Percentiles rank a stretch among this genome's conserved stretches.
phyloP scores from a whole-genome alignment of 2,797 vertebrate genomes.

The Ispidina lecontei region DNA sequence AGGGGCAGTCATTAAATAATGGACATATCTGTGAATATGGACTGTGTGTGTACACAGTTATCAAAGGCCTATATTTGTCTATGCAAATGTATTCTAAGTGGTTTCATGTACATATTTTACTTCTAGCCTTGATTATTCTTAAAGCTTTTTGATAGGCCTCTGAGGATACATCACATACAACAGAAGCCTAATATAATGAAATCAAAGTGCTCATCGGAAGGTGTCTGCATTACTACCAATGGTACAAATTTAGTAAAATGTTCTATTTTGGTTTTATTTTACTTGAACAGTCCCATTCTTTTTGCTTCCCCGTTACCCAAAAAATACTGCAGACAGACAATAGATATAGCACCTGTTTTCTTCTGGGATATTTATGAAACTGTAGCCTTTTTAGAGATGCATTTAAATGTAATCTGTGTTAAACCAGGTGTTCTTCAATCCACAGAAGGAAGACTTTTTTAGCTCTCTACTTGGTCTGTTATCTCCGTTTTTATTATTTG shows the following conservation, averaged over 20 bases:
- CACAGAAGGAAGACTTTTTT: background rate
- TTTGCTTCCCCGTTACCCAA: background rate
- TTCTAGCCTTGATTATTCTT: background rate
- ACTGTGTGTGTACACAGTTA: background rate
- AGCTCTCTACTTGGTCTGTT: background rate
- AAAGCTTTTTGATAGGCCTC: background rate
- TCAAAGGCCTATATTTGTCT: background rate
- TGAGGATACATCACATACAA: background rate
- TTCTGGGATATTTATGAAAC: background rate
- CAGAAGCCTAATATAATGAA: background rate
- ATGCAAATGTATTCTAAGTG: background rate
- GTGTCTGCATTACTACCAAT: background rate
- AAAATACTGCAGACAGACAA: background rate
- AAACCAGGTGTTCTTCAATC: background rate
- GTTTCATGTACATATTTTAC: background rate
- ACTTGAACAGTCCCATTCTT: background rate
- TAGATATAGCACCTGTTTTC: background rate
- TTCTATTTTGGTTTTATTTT: background rate
- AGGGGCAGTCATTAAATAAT: background rate
- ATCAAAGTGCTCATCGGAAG: background rate
- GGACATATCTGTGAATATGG: background rate
- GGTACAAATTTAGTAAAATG: background rate
- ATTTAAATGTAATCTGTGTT: background rate
- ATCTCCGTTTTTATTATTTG: background rate
- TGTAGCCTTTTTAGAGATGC: background rate